Base-by-base conservation (phyloP, 2,797 vertebrate genomes). In the Liparis tanakae region DNA sequence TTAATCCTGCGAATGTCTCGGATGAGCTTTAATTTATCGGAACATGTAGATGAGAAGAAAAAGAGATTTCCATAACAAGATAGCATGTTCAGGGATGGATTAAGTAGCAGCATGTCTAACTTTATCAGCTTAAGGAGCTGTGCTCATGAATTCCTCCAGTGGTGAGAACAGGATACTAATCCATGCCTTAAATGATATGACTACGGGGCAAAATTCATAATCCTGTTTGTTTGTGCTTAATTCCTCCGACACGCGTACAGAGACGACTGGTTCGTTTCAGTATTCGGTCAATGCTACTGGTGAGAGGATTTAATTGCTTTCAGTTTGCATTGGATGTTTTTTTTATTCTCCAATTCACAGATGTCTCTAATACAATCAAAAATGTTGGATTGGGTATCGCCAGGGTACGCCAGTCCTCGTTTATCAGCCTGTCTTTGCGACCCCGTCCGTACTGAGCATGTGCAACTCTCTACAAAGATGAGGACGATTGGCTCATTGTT, bases 121-220 rank as follows among this genome's bases (percentile, higher is more conserved):
- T 85, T 71, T 76, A 90, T 87, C 88, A 89, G 83, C 85, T 80
- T 83, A 80, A 87, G 68, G 61, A 76, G 72, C 66, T 75, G 65
- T 44, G 69, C 77, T 71, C 66, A 82, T 73, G 58, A 70, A 70
- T 80, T 84, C 78, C 82, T 80, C 58, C 81, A 55, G 63, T 79
- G 73, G 67, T 69, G 80, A 71, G 81, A 85, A 83, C 78, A 73
- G 61, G 81, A 88, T 62, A 57, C 74, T 91, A 90, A 91, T 88
- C 88, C 85, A 72, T 77, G 77, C 68, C 86, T 71, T 71, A 86
- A 88, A 85, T 70, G 79, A 85, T 79, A 78, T 76, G 81, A 87
- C 84, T 85, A 80, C 70, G 58, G 84, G 91, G 85, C 73, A 77
- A 82, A 89, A 89, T 72, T 89, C 62, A 80, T 89, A 90, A 88